Conservation (phyloP, 2,113 vertebrate species). For the Sphaerodactylus townsendi region DNA sequence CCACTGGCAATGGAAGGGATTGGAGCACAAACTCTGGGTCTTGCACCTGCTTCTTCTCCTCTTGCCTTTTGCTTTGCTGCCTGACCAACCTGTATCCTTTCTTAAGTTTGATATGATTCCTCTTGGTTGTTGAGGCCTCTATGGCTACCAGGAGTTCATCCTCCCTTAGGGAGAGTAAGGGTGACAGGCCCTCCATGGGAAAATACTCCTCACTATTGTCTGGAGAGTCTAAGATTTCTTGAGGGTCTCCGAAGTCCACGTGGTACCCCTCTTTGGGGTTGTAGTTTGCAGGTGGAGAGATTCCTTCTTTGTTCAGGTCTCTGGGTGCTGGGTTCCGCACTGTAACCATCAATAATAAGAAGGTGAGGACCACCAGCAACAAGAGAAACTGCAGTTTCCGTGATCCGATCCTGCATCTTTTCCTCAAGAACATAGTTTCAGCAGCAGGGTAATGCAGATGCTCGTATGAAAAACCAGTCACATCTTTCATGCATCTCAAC, state of each 20-base stretch:
- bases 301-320: conserved; percentile 48
- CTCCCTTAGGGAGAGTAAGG: conserved; percentile 81
- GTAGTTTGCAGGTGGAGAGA: conserved; percentile 49
- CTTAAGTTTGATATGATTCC: conserved; percentile 69
- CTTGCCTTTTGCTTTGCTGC: conserved; percentile 57
- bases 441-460: conserved; percentile 63
- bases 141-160: conserved; percentile 82
- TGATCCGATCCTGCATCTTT: conserved; percentile 68
- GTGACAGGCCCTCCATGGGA: conserved; percentile 70
- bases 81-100: conserved; percentile 79
- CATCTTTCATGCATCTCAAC: conserved; percentile 36
- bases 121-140: conserved; percentile 64
- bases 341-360: conserved; percentile 72
- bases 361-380: conserved; percentile 75
- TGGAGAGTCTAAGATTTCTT: conserved; percentile 77
- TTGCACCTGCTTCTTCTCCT: conserved; percentile 36
- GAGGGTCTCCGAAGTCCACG: conserved; percentile 71
- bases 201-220: conserved; percentile 73
- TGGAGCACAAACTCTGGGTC: conserved; percentile 42
- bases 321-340: conserved; percentile 70
- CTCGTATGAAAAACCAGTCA: conserved; percentile 68
- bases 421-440: conserved; percentile 79
- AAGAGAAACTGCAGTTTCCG: conserved; percentile 74
- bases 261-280: conserved; percentile 48
- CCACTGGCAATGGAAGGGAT: conserved; percentile 21